These are phyloP conservation scores for Euglossa dilemma DNA, from an alignment of 1,140 invertebrate species.

Conservation along the genomic window DNA sequence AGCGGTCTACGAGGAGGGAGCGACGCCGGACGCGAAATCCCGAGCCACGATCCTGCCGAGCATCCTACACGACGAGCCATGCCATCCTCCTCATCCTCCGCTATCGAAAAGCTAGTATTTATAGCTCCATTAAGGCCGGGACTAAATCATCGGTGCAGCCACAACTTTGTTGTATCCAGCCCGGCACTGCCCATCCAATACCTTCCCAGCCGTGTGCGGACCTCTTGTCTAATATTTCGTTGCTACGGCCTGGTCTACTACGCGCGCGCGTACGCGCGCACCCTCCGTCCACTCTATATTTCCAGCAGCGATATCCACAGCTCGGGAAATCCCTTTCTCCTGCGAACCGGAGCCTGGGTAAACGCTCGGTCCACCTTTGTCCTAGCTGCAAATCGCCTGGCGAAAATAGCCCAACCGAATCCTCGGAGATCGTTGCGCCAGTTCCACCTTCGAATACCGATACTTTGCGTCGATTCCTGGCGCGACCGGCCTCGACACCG, in stretches of 20 bases:
- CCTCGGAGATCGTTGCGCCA: neutral
- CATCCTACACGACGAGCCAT: conserved; percentile 56
- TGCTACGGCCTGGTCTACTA: conserved; percentile 73
- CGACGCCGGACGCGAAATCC: conserved; percentile 56
- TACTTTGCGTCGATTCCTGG: conserved; percentile 17
- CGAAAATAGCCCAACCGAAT: conserved; percentile 24
- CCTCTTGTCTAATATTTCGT: conserved; percentile 81
- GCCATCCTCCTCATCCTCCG: conserved; percentile 76
- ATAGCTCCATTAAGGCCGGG: conserved; percentile 82
- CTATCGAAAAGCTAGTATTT: conserved; percentile 82
- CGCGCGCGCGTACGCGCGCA: conserved; percentile 55
- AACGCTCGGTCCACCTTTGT: conserved; percentile 11
- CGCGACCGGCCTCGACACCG: conserved; percentile 6
- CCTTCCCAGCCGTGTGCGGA: conserved; percentile 70
- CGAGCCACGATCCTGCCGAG: conserved; percentile 58
- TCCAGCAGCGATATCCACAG: conserved; percentile 77
- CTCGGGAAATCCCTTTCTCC: conserved; percentile 51
- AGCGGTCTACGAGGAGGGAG: neutral
- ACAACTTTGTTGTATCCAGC: conserved; percentile 81
- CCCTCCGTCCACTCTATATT: conserved; percentile 68
- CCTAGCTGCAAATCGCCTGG: conserved; percentile 17
- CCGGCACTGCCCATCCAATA: conserved; percentile 75
- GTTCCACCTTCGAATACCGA: conserved; percentile 12
- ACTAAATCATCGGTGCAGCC: conserved; percentile 81
- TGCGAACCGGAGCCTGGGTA: neutral